Percentiles rank a stretch among this genome's conserved stretches.
Evolutionary conservation across 2,888 invertebrate genomes (phyloP).

Genomic region (Euproctis similis): DNA sequence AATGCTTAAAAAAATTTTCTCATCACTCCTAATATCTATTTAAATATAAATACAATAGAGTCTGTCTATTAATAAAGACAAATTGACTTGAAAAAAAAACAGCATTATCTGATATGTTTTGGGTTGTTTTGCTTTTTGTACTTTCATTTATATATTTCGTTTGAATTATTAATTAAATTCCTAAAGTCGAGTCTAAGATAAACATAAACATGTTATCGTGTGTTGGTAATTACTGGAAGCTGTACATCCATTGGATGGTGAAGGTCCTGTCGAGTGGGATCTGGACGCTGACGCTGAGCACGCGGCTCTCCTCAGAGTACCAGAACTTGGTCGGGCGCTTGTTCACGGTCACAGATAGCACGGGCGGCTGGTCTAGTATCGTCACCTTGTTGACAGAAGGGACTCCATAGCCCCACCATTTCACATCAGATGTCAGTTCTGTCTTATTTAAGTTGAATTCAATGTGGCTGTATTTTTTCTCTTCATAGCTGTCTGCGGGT

Average conservation of each 20-base stretch:
- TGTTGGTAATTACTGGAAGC: too few relatives aligned
- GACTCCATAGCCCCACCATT: slow-evolving; percentile 69
- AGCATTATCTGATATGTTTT: too few relatives aligned
- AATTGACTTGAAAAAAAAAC: too few relatives aligned
- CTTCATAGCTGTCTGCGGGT: slow-evolving; percentile 75
- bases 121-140: too few relatives aligned
- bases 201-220: too few relatives aligned
- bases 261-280: slow-evolving; percentile 51
- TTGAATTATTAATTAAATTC: too few relatives aligned
- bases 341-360: slow-evolving; percentile 43
- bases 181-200: too few relatives aligned
- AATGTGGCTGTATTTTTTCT: slow-evolving; percentile 74
- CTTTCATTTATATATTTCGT: too few relatives aligned
- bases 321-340: slow-evolving; percentile 34
- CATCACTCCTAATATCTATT: too few relatives aligned
- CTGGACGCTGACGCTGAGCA: slow-evolving; percentile 43
- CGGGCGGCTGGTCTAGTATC: slow-evolving; percentile 36
- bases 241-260: slow-evolving; percentile 45
- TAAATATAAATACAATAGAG: too few relatives aligned
- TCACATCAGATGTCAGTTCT: slow-evolving; percentile 38
- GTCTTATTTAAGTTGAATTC: slow-evolving; percentile 53
- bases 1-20: too few relatives aligned
- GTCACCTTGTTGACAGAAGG: slow-evolving; percentile 48
- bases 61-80: too few relatives aligned
- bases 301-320: slow-evolving; percentile 34